Evolutionary conservation across 2,113 vertebrate species (phyloP), one percentile per base, ranked within the genome.

Genomic region (Stegastes partitus): DNA sequence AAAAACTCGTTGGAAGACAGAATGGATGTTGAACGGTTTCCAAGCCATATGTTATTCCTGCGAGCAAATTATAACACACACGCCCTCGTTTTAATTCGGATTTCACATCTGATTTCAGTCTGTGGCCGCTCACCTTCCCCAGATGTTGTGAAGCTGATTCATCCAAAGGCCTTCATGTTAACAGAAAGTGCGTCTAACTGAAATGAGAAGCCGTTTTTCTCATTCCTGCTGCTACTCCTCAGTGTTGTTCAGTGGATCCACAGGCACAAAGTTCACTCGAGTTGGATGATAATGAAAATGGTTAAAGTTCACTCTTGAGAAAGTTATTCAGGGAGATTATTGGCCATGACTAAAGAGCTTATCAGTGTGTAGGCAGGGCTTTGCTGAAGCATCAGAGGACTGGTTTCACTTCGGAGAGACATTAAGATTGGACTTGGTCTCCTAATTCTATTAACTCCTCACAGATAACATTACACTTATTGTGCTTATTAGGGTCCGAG

Each of bases 281-380:
- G 84, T 37, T 69, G 44, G 69, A 55, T 50, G 65, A 85, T 69
- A 80, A 66, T 54, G 51, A 47, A n/a, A 8, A 34, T 34, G 81
- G 34, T 68, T 86, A 74, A 93, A 89, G 92, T 84, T 79, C 89
- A 84, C 61, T 42, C 47, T 47, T 67, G 53, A 87, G 78, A 54
- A 66, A 73, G 80, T 67, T 18, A 75, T 37, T 66, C 37, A 49
- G 54, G 37, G 53, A 68, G 19, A 10, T 61, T n/a, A 68, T 61
- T 83, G 58, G 54, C 67, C 37, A 49, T 12, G 28, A 53, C 65
- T 66, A 9, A 77, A 23, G 21, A 21, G 9, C 31, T 80, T 68
- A 82, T 75, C 73, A 73, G 23, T 11, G 4, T 47, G 45, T 2
- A 34, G 21, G 37, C 11, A 26, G 54, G 39, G 45, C 12, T 50